Percentiles rank a stretch among this genome's conserved stretches.
phyloP scores from a whole-genome alignment of 2,797 vertebrate species.

The Aythya fuligula region DNA sequence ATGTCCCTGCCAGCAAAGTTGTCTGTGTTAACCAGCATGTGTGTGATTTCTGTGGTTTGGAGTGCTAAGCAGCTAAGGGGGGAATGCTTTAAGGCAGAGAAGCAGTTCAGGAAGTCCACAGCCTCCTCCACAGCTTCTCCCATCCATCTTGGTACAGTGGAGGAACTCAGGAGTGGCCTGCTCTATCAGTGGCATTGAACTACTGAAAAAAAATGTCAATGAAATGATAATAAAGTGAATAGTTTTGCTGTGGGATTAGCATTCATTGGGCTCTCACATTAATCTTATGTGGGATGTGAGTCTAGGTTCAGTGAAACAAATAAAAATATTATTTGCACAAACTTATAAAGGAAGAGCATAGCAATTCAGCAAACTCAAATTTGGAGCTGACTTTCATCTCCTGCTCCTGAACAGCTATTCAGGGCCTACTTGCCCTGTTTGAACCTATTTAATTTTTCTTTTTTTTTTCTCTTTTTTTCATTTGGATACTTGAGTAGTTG shows the following conservation, averaged over 20 bases:
- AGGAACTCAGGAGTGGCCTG: neutral
- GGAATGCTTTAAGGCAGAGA: neutral
- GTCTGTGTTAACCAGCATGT: neutral
- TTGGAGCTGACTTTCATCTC: neutral
- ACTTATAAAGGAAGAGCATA: neutral
- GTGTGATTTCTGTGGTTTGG: neutral
- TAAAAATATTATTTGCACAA: neutral
- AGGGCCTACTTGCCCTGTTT: neutral
- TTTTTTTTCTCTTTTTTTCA: neutral
- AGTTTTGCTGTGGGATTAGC: neutral
- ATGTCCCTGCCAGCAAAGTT: neutral
- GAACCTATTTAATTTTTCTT: neutral
- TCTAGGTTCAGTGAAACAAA: neutral
- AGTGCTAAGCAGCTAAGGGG: neutral
- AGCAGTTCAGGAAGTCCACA: neutral
- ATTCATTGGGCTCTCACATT: neutral
- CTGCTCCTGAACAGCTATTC: neutral
- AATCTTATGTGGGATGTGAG: neutral
- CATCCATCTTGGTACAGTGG: neutral
- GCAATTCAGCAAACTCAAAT: neutral
- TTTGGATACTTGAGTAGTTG: neutral
- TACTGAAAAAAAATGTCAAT: neutral
- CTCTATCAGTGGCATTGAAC: neutral
- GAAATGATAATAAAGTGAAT: neutral
- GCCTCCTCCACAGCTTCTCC: neutral